phyloP scores from a whole-genome alignment of 2,797 vertebrate species.

The Macropus fuliginosus region DNA sequence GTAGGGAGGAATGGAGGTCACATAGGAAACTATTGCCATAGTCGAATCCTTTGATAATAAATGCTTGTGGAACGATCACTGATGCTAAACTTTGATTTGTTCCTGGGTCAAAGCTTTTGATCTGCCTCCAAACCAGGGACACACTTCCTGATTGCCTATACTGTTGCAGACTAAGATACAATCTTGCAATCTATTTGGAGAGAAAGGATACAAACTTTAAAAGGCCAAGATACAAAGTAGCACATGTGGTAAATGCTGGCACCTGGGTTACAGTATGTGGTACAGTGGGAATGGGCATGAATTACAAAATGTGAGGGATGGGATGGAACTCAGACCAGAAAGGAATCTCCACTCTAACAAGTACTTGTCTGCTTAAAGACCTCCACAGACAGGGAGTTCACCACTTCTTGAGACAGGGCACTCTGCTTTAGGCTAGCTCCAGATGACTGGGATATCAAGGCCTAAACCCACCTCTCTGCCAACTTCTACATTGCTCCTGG shows the following conservation, averaged over 20 bases:
- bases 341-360: not conserved
- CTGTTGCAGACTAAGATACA: not conserved
- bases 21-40: not conserved
- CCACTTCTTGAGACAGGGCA: not conserved
- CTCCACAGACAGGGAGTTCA: not conserved
- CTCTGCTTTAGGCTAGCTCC: not conserved
- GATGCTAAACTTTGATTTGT: not conserved
- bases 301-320: not conserved
- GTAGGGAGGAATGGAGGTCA: not conserved
- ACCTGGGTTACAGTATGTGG: not conserved
- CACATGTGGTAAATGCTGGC: not conserved
- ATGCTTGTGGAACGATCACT: not conserved
- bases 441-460: not conserved
- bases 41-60: not conserved
- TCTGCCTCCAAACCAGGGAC: not conserved
- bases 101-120: not conserved
- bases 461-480: not conserved
- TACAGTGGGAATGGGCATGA: not conserved
- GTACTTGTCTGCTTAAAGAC: not conserved
- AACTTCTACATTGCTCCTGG: not conserved
- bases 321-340: not conserved
- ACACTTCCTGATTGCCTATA: not conserved
- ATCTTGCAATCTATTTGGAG: not conserved
- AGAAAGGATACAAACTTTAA: not conserved
- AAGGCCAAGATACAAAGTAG: not conserved